Base-by-base conservation (phyloP, 2,888 invertebrate genomes). In the Pheosia tremula region DNA sequence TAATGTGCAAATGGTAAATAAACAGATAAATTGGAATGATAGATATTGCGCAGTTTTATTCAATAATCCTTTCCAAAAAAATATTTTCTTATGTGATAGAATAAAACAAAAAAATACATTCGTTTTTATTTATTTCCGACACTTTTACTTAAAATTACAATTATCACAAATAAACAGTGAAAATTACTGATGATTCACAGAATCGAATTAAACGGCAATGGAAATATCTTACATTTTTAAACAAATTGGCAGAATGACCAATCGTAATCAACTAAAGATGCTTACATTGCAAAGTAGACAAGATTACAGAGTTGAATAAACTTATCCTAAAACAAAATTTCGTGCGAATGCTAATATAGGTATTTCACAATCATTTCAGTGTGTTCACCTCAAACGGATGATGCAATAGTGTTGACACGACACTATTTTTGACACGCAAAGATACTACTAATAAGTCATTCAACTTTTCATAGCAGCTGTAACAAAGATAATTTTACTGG, bases 81-180 rank as follows among this genome's bases (percentile, higher is more conserved):
- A n/a, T n/a, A n/a, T n/a, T n/a, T n/a, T n/a, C n/a, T n/a, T n/a
- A 24, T 24, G 24, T 24, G 2, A 43, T 43, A 62, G 64, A 70
- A 72, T 64, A 77, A 72, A 73, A 75, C 62, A 61, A 67, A 69
- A 67, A 69, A 63, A 60, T 60, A 55, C 37, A 58, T 58, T 68
- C 68, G 68, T 69, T 76, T 75, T 75, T 66, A 78, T 88, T 89
- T 87, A 85, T 86, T 87, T 80, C 62, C 60, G 81, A 86, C 90
- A 89, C 84, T 88, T 90, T 82, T 72, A 76, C 86, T 90, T 88
- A 90, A 62, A 77, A 79, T 80, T 87, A 88, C 76, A 81, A 86
- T 87, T 91, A 92, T 92, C 93, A 93, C 92, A 91, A 91, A 89
- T 87, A 87, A 89, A 91, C 86, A 90, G 89, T 88, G 87, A 91